A percentile compares a stretch with the other conserved stretches of the same genome.
Evolutionary conservation across 92 coral and sea anemone genomes (phyloP).

Genomic region (Bergia puertoricense): DNA sequence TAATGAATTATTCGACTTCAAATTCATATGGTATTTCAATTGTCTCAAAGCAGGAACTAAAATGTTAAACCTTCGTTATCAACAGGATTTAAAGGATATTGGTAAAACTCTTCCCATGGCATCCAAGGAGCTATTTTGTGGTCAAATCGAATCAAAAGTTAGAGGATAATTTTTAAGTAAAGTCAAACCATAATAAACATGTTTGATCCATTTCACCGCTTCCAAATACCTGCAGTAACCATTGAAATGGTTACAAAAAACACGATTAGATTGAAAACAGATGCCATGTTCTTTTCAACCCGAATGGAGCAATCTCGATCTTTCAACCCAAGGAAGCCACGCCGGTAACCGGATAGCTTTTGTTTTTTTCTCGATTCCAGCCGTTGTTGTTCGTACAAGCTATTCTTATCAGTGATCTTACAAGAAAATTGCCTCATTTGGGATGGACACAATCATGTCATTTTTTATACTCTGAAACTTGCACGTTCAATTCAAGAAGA

Average conservation of each 20-base stretch:
- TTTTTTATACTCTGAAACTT: constrained; percentile 10
- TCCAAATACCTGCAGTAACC: constrained; percentile 36
- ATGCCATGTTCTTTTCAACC: neutral
- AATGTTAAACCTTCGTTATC: constrained; percentile 62
- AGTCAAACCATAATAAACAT: neutral
- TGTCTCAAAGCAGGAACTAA: neutral
- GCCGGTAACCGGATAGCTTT: neutral
- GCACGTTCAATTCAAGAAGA: neutral
- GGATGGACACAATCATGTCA: constrained; percentile 14
- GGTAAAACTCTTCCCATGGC: constrained; percentile 66
- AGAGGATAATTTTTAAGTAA: neutral
- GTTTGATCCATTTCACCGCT: neutral
- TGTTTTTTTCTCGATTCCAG: neutral
- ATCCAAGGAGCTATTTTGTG: constrained; percentile 54
- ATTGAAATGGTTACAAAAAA: neutral
- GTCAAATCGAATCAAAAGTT: neutral
- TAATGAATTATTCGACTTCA: neutral
- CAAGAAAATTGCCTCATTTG: constrained; percentile 21
- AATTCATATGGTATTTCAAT: neutral
- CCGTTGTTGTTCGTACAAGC: neutral
- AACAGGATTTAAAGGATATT: constrained; percentile 56
- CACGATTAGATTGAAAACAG: neutral
- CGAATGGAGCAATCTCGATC: neutral
- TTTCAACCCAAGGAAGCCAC: neutral
- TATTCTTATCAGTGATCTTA: constrained; percentile 25